phyloP scores from a whole-genome alignment of 2,113 vertebrate genomes.

The Regulus satrapa region DNA sequence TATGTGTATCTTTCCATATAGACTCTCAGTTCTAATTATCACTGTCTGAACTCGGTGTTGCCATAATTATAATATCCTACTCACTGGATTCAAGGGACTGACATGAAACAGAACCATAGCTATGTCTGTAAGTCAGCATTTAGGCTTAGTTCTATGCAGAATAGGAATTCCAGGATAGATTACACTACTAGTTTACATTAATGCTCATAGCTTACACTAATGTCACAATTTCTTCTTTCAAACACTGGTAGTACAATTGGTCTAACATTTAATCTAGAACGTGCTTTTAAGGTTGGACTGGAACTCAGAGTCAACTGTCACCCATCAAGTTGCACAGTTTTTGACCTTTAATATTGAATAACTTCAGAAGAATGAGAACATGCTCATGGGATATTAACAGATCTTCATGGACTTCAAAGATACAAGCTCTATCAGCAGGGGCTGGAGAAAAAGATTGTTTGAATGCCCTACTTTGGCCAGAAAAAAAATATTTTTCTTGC shows the following conservation, averaged over 20 bases:
- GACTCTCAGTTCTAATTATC: neutral
- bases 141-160: neutral
- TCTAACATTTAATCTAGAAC: neutral
- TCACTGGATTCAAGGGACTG: neutral
- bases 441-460: neutral
- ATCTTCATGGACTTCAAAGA: neutral
- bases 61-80: neutral
- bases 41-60: neutral
- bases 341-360: neutral
- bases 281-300: neutral
- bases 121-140: neutral
- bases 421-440: neutral
- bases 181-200: neutral
- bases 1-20: neutral
- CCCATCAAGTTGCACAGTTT: neutral
- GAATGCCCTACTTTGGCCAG: neutral
- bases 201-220: neutral
- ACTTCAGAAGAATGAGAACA: neutral
- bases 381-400: neutral
- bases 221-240: neutral
- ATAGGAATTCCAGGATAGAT: neutral
- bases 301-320: neutral
- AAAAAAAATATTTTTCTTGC: neutral
- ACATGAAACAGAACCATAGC: neutral
- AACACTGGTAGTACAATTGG: neutral